Evolutionary conservation across 2,888 invertebrate genomes (phyloP).

Genomic region (Aromia moschata): DNA sequence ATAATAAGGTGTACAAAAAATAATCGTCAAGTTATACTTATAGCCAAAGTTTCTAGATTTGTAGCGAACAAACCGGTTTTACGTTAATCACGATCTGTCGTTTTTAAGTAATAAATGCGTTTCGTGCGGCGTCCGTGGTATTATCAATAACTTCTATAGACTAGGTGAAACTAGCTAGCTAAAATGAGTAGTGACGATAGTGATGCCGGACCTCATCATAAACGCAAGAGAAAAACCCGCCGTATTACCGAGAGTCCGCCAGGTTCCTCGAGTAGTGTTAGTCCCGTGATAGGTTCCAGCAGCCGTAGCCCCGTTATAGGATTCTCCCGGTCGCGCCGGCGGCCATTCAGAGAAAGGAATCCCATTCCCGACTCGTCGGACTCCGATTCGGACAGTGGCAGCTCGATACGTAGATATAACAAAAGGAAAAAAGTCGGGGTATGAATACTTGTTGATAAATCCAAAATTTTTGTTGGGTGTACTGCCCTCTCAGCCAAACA

Average conservation of each 20-base stretch:
- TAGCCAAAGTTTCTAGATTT: no score
- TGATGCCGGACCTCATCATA: slow-evolving; percentile 50
- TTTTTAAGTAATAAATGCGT: background rate
- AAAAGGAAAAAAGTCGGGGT: slow-evolving; percentile 45
- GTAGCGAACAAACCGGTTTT: background rate
- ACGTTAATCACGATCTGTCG: slow-evolving; percentile 1
- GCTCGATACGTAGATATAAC: slow-evolving; percentile 38
- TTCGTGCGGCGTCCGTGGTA: background rate
- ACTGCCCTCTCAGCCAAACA: no score
- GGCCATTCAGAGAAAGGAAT: slow-evolving; percentile 31
- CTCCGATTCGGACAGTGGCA: slow-evolving; percentile 54
- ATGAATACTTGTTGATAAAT: no score
- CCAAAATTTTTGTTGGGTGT: no score
- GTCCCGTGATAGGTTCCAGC: slow-evolving; percentile 40
- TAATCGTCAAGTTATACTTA: no score
- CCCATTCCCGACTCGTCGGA: slow-evolving; percentile 39
- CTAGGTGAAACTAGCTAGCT: slow-evolving; percentile 16
- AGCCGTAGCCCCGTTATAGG: no score
- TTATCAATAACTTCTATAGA: background rate
- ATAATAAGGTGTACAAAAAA: no score
- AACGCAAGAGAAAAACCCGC: slow-evolving; percentile 50
- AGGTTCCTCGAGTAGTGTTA: slow-evolving; percentile 42
- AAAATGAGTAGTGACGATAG: slow-evolving; percentile 56
- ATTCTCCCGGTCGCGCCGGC: slow-evolving; percentile 24
- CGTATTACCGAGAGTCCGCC: slow-evolving; percentile 46